Evolutionary conservation across 2,797 vertebrate genomes (phyloP), one percentile per base, ranked within the genome.

Genomic region (Schizopygopsis pylzovi): DNA sequence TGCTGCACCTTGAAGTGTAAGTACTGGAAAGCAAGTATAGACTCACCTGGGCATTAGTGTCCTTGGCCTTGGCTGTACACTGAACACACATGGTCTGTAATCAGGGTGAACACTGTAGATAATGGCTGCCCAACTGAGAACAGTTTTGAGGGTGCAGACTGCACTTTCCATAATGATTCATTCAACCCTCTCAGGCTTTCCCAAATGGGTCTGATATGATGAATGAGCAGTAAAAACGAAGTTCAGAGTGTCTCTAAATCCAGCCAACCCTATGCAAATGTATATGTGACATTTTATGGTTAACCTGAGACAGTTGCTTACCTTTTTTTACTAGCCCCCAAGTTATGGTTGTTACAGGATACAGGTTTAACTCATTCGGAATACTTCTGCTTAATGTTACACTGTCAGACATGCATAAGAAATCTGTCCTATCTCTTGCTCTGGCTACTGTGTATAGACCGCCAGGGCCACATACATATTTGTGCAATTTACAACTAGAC

Each of bases 131-230:
- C 63, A 85, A 49, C 76, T 47, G 41, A 78, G 71, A 68, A 84
- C 61, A 68, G 73, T 84, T 78, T 77, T 78, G 12, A n/a, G n/a
- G 49, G 67, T 67, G 33, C 45, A 54, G 25, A 77, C 41, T 84
- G n/a, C 25, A 11, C 63, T 45, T 79, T 78, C 83, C 73, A 11
- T 54, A 68, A 84, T 78, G n/a, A 39, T 78, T 78, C 73, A 41
- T 49, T 77, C 73, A 39, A 33, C 63, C 65, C 49, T 84, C 83
- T 79, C 47, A 84, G 83, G 75, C 47, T 33, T 79, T 59, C 47
- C 61, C 45, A 68, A 84, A 78, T 84, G 63, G 47, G 47, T 84
- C 47, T 84, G 63, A 39, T 67, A 56, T 84, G 63, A 78, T 78
- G n/a, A 84, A 79, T 79, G 63, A 79, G n/a, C 47, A 6, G 63